Evolutionary conservation across 2,888 invertebrate species (phyloP).

Genomic region (Tetragonula carbonaria): DNA sequence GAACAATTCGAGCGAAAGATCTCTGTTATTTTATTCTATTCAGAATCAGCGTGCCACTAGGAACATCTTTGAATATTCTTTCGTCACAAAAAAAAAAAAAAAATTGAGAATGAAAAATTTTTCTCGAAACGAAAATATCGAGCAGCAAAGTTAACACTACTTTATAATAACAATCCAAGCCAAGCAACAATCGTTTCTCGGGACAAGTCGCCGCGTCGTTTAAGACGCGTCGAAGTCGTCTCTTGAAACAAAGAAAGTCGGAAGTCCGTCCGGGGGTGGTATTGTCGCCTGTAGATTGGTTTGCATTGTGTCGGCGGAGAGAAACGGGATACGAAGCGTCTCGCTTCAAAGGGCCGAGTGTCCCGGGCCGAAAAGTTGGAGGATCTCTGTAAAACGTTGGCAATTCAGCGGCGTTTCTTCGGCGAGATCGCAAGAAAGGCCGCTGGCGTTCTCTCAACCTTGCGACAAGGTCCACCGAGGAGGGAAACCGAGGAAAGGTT

Average conservation of each 20-base stretch:
- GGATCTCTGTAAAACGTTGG: slow-evolving; percentile 54
- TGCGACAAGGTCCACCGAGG: neutral
- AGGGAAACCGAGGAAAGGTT: slow-evolving; percentile 24
- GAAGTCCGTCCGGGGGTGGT: neutral
- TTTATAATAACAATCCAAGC: neutral
- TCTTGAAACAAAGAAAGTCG: neutral
- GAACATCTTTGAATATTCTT: neutral
- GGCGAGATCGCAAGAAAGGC: slow-evolving; percentile 44
- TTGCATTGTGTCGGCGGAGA: slow-evolving; percentile 42
- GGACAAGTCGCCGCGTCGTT: neutral
- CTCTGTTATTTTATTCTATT: neutral
- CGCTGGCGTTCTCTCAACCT: slow-evolving; percentile 49
- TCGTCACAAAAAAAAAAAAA: neutral
- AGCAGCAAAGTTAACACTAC: no score
- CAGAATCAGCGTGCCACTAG: neutral
- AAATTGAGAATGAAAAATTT: neutral
- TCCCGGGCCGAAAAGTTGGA: slow-evolving; percentile 47
- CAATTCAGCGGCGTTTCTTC: slow-evolving; percentile 45
- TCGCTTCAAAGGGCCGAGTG: slow-evolving; percentile 47
- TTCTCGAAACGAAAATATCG: no score
- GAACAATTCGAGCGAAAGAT: neutral
- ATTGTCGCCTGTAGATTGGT: slow-evolving; percentile 47
- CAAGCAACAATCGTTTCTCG: neutral
- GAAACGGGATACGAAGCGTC: slow-evolving; percentile 5
- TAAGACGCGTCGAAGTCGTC: neutral